Evolutionary conservation across 2,797 vertebrate species (phyloP), one percentile per base, ranked within the genome.

Genomic region (Periophthalmus magnuspinnatus): DNA sequence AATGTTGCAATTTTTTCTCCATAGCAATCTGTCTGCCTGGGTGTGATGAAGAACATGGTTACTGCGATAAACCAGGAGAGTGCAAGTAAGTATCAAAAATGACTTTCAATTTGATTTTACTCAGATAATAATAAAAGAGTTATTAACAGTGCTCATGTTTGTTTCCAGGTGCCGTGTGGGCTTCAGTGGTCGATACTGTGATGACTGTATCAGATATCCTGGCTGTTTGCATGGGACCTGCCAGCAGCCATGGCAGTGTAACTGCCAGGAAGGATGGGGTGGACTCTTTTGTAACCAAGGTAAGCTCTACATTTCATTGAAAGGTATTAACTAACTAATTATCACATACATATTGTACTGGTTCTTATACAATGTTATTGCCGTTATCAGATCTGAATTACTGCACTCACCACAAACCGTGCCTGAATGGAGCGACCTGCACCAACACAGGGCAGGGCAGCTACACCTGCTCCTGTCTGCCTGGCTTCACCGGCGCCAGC

Each of bases 281-380:
- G 97, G 97, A 33, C 96, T 99, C 70, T 98, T 99, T 93, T 99
- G 97, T 91, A 98, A 99, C 88, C 97, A 98, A 91, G 97, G 97
- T 99, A 89, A 95, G 95, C 69, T 50, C 2, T 47, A 21, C 9
- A 66, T 7, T n/a, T 50, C 17, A 34, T 11, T 14, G 6, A 64
- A 48, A n/a, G 21, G 10, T 63, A 45, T 38, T 14, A 2, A 47
- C 24, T 7, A n/a, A 45, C 6, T 24, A 28, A 28, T 24, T 16
- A 45, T 47, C 45, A n/a, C 5, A 48, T 28, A 50, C 21, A 63
- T 50, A 47, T 34, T 59, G 33, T 70, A 19, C 33, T 22, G 28
- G 19, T 45, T 70, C 74, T 66, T 95, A 90, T 88, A 88, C 89
- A 84, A 84, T 91, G 85, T 76, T 45, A 68, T 70, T 56, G 64